Evolutionary conservation across 2,888 invertebrate genomes (phyloP).

Genomic region (Allygus modestus): DNA sequence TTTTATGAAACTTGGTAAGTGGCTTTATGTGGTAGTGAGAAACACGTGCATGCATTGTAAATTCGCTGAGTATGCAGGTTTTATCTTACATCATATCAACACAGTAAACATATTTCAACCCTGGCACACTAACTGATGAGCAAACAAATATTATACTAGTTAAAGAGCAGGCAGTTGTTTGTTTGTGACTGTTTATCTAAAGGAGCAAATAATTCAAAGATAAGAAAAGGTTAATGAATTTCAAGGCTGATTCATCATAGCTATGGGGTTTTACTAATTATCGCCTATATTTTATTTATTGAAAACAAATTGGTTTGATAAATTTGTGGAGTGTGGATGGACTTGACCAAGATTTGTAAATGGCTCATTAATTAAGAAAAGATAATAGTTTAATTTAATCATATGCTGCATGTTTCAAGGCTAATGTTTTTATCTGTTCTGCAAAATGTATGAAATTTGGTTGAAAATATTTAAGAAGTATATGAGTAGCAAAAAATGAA

Average conservation of each 20-base stretch:
- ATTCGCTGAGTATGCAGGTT: too few species aligned
- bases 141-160: not conserved
- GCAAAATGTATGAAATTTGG: not conserved
- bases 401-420: conserved; percentile 8
- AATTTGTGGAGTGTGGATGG: not conserved
- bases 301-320: conserved; percentile 30
- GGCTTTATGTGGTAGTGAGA: too few species aligned
- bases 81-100: not conserved
- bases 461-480: not conserved
- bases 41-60: too few species aligned
- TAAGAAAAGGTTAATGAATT: conserved; percentile 22
- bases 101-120: not conserved
- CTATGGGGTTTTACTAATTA: not conserved
- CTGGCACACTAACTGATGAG: not conserved
- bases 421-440: not conserved
- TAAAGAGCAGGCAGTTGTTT: not conserved
- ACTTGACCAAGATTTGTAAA: conserved; percentile 8
- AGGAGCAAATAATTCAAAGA: conserved; percentile 1
- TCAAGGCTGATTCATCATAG: conserved; percentile 32
- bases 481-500: too few species aligned
- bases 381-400: not conserved
- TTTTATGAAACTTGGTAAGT: too few species aligned
- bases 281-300: not conserved
- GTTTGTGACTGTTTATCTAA: conserved; percentile 20
- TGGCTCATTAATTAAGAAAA: not conserved